A percentile compares a stretch with the other conserved stretches of the same genome.
phyloP scores from a whole-genome alignment of 2,888 invertebrate genomes.

The Drosophila antonietae region DNA sequence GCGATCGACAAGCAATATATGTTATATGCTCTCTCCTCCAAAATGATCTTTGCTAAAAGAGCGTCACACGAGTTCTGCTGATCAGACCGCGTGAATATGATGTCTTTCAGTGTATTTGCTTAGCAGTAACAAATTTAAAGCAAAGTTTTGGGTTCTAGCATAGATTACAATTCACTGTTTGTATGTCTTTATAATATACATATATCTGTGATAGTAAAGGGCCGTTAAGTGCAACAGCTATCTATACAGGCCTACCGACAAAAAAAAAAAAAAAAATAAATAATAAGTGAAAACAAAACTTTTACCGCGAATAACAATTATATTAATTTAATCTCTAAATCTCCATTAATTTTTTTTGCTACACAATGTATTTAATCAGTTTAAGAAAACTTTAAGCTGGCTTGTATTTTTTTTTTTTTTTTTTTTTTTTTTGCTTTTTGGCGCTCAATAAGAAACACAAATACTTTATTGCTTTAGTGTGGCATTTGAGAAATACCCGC shows the following conservation, averaged over 20 bases:
- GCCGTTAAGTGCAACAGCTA: no score
- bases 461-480: slow-evolving; percentile 69
- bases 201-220: no score
- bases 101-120: no score
- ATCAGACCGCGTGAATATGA: no score
- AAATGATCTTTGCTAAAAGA: no score
- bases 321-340: not conserved
- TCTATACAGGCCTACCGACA: not conserved
- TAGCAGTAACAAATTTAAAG: no score
- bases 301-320: not conserved
- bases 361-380: not conserved
- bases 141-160: no score
- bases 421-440: slow-evolving; percentile 45
- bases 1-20: no score
- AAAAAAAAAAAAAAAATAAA: not conserved
- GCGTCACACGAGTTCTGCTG: no score
- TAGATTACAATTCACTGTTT: no score
- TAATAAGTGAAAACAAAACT: not conserved
- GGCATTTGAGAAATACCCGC: slow-evolving; percentile 54
- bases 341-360: not conserved
- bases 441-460: slow-evolving; percentile 66
- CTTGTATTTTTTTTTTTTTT: slow-evolving; percentile 23
- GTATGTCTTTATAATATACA: no score
- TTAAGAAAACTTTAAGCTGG: not conserved
- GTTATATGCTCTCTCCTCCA: no score